These are phyloP conservation scores for Rhopilema esculentum DNA, from an alignment of 30 jellyfish, hydroid and myxozoan genomes.

Conservation along the genomic window DNA sequence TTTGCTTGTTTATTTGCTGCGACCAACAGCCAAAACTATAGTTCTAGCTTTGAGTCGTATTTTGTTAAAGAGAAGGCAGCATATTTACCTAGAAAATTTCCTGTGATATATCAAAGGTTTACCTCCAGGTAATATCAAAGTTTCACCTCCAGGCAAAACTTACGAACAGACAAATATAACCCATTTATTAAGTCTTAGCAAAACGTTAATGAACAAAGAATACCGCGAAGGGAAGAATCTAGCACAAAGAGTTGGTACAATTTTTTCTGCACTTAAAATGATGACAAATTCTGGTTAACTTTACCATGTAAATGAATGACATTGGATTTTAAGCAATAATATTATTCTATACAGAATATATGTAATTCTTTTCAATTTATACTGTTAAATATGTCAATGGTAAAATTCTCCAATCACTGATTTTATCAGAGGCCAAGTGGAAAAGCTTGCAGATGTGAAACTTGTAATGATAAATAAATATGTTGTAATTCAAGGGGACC, in stretches of 20 bases:
- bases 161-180: too few relatives aligned
- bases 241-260: background rate
- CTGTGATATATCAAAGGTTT: too few relatives aligned
- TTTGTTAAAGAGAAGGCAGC: too few relatives aligned
- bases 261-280: background rate
- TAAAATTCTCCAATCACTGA: background rate
- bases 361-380: background rate
- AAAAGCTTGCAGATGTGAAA: background rate
- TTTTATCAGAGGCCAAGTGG: background rate
- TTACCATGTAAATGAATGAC: background rate
- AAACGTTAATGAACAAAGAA: background rate
- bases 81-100: too few relatives aligned
- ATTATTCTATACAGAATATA: background rate
- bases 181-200: background rate
- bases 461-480: background rate
- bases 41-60: too few relatives aligned
- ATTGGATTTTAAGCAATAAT: background rate
- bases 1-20: too few relatives aligned
- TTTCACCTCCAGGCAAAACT: too few relatives aligned
- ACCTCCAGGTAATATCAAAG: too few relatives aligned
- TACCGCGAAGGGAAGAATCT: background rate
- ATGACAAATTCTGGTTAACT: background rate
- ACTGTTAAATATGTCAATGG: background rate
- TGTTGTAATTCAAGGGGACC: background rate
- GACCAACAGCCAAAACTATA: too few relatives aligned